Evolutionary conservation across 2,113 vertebrate genomes (phyloP), one percentile per base, ranked within the genome.

Genomic region (Pelecanoides urinatrix): DNA sequence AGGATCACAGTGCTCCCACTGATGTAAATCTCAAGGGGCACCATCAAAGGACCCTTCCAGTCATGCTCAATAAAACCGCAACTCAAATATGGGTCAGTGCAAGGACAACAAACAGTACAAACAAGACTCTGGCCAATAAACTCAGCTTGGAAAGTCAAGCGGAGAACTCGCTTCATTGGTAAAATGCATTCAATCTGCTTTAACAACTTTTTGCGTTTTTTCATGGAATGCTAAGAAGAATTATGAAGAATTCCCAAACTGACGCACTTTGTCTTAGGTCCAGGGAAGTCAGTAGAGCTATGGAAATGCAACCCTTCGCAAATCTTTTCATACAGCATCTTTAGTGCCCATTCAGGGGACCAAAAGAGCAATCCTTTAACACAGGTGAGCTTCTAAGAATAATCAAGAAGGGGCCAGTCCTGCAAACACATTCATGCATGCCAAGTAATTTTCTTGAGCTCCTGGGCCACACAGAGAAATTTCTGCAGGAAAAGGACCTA

Each of bases 81-180:
- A 70, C n/a, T 92, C 84, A 82, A 88, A 56, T 27, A 15, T 8
- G 59, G 95, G 94, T 95, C 91, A 95, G 29, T 1, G 1, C 0
- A 3, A 94, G 91, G 96, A 91, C 91, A 95, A 79, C 50, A 79
- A 92, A 79, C 36, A 87, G 86, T 58, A 68, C 86, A 96, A 88
- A 72, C 61, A 84, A 81, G 72, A n/a, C 36, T 79, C 53, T 27
- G 61, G 83, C 66, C 83, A 80, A 93, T 62, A 80, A 94, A 75
- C 68, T 88, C 52, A 26, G 49, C 61, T 44, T 81, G 61, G 72
- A 92, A 88, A 96, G 53, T 68, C 73, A 92, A 59, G 52, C 68
- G 73, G 61, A 58, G 27, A 73, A n/a, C 52, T 96, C 0, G 0
- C 42, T 65, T 86, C 0, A 0, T 38, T 88, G 87, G 80, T 85